Conservation (phyloP, 2,113 vertebrate species). For the Pterophyllum scalare region DNA sequence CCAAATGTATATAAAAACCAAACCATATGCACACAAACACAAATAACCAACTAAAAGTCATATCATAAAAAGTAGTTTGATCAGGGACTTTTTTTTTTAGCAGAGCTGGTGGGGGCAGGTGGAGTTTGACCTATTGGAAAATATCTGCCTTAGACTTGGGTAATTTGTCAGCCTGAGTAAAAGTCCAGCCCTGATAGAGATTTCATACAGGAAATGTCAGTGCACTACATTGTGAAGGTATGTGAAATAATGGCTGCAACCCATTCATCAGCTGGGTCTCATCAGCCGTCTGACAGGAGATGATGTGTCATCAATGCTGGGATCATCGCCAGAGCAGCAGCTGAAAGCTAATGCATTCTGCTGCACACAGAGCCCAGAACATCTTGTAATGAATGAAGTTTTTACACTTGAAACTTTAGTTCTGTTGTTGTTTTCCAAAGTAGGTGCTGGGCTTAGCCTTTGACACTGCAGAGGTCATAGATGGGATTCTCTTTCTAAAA, state of each 20-base stretch:
- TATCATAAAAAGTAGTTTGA: not conserved
- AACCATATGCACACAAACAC: too few species aligned
- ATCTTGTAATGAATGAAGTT: not conserved
- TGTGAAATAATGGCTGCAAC: conserved; percentile 21
- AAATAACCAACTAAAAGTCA: not conserved
- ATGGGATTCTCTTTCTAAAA: not conserved
- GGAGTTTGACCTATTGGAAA: not conserved
- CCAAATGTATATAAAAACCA: too few species aligned
- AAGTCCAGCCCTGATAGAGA: conserved; percentile 36
- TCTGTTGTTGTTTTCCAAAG: not conserved
- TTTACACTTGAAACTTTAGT: not conserved
- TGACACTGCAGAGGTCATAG: not conserved
- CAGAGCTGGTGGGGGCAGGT: not conserved
- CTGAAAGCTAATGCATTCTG: conserved; percentile 42
- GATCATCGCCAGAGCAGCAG: conserved; percentile 25
- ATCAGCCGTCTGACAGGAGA: conserved; percentile 28
- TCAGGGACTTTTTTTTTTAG: not conserved
- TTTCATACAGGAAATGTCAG: conserved; percentile 46
- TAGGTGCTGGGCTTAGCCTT: not conserved
- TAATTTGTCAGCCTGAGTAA: conserved; percentile 17
- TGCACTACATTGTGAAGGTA: not conserved
- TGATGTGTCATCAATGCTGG: conserved; percentile 39
- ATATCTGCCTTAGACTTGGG: not conserved
- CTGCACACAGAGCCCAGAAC: not conserved
- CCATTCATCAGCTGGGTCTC: conserved; percentile 38